Percentiles rank a stretch among this genome's conserved stretches.
Conservation (phyloP, 2,113 vertebrate genomes). For the Oreochromis niloticus region DNA sequence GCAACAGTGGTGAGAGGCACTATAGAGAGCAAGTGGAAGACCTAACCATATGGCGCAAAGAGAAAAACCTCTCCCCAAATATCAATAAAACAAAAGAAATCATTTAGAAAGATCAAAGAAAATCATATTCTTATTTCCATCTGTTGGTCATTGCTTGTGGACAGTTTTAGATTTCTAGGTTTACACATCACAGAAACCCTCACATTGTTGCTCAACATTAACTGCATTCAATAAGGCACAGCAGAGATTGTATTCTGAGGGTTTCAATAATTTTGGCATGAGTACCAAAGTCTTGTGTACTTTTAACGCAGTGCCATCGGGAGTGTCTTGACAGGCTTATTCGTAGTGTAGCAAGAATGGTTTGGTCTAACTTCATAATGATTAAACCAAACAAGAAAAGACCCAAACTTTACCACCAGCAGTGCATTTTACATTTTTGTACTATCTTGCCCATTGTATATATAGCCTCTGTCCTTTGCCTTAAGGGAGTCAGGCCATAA, state of each 20-base stretch:
- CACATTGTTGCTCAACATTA: background rate
- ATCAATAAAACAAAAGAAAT: background rate
- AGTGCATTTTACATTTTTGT: background rate
- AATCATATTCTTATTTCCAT: background rate
- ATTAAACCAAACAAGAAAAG: background rate
- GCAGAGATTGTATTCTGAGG: background rate
- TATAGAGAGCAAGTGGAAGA: background rate
- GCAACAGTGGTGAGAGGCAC: background rate
- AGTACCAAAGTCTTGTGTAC: background rate
- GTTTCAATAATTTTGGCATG: background rate
- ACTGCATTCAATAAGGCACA: background rate
- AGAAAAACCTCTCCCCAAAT: background rate
- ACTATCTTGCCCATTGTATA: background rate
- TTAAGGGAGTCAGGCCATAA: background rate
- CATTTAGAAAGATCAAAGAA: background rate
- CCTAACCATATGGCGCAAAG: background rate
- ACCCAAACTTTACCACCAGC: background rate
- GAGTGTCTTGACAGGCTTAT: background rate
- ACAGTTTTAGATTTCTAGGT: background rate
- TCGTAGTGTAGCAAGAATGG: background rate
- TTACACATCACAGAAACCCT: background rate
- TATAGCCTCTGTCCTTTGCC: background rate
- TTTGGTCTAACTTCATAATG: background rate
- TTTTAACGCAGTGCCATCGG: background rate
- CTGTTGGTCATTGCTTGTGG: background rate